phyloP scores from a whole-genome alignment of 2,888 invertebrate species.

The Himalopsyche kuldschensis region DNA sequence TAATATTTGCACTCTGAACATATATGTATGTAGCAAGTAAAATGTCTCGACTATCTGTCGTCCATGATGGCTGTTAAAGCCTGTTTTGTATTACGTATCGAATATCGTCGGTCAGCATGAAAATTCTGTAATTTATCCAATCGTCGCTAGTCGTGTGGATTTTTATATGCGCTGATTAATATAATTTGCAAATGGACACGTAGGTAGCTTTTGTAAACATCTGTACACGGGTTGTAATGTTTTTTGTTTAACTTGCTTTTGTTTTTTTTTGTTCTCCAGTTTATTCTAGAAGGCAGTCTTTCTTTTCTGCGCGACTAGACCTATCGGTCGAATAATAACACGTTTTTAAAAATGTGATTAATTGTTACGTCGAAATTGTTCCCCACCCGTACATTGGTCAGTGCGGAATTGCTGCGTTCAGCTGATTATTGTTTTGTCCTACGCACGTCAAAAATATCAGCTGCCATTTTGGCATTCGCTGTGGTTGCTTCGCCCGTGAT shows the following conservation, averaged over 20 bases:
- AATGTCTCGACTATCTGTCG: background rate
- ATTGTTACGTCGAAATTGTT: background rate
- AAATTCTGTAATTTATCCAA: background rate
- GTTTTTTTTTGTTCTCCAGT: background rate
- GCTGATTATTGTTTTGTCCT: background rate
- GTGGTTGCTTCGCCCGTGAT: background rate
- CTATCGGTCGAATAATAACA: background rate
- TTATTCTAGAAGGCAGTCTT: background rate
- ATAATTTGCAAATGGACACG: background rate
- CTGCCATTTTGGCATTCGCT: background rate
- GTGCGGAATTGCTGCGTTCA: background rate
- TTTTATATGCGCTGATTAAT: background rate
- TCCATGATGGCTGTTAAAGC: background rate
- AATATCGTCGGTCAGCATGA: background rate
- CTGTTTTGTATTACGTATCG: background rate
- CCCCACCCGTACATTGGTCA: background rate
- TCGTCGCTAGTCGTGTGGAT: background rate
- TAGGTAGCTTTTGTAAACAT: background rate
- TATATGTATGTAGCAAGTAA: background rate
- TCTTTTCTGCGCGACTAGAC: background rate
- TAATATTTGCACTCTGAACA: background rate
- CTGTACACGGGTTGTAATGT: background rate
- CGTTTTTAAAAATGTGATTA: background rate
- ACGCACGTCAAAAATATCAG: background rate
- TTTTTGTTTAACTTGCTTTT: background rate